Conservation (phyloP, 2,797 vertebrate genomes). For the Typhlichthys eigenmanni region DNA sequence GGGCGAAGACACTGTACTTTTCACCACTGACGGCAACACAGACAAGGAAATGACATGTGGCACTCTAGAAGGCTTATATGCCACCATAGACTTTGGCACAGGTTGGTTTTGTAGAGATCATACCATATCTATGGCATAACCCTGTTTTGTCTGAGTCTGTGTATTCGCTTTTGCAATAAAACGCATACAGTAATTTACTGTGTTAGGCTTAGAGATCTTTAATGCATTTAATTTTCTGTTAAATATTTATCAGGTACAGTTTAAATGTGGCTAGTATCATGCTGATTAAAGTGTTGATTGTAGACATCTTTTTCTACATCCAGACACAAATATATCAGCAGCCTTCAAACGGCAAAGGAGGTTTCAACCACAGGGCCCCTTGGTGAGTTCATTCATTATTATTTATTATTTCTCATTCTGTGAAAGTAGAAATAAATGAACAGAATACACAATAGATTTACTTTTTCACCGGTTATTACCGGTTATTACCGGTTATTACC, state of each 20-base stretch:
- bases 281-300: neutral
- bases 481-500: neutral
- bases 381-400: conserved; percentile 77
- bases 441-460: neutral
- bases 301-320: neutral
- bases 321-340: conserved; percentile 82
- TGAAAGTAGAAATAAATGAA: neutral
- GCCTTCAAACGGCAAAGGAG: conserved; percentile 85
- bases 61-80: conserved; percentile 84
- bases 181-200: too few species aligned
- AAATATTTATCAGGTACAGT: neutral
- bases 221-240: too few species aligned
- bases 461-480: neutral
- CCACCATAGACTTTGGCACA: conserved; percentile 94
- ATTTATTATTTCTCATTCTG: neutral
- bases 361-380: conserved; percentile 86
- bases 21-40: conserved; percentile 87
- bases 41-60: conserved; percentile 86
- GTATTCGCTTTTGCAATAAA: too few species aligned
- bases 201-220: too few species aligned
- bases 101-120: conserved; percentile 65
- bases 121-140: too few species aligned
- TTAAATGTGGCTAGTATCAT: too few species aligned
- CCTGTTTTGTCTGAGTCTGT: too few species aligned
- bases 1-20: conserved; percentile 85